A percentile compares a stretch with the other conserved stretches of the same genome.
Evolutionary conservation across 23 tunicate species (phyloP).

Genomic region (Halocynthia roretzi): DNA sequence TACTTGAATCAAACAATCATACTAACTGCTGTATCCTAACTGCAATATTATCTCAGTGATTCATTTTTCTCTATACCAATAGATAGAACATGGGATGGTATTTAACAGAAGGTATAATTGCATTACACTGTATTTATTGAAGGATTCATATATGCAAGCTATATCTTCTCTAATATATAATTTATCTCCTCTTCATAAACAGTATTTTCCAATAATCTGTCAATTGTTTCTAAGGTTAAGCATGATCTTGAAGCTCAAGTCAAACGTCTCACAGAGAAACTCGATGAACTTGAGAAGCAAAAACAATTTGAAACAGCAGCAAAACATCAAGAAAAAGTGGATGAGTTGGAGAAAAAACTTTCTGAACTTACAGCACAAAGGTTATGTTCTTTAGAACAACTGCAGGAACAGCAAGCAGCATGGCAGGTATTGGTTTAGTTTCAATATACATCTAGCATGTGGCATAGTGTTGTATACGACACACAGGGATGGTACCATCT

Average conservation of each 20-base stretch:
- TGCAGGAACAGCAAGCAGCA: slow-evolving; percentile 37
- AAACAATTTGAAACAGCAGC: slow-evolving; percentile 3
- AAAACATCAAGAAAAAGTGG: slow-evolving; percentile 13
- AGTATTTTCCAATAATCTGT: background rate
- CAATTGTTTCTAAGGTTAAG: slow-evolving; percentile 1
- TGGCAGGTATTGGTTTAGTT: slow-evolving; percentile 15
- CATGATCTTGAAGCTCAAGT: slow-evolving; percentile 32
- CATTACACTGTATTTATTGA: no score
- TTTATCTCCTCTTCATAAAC: no score
- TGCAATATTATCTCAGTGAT: no score
- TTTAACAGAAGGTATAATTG: no score
- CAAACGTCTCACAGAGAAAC: slow-evolving; percentile 27
- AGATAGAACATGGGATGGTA: no score
- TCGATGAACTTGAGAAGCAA: slow-evolving; percentile 22
- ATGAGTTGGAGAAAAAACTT: slow-evolving; percentile 20
- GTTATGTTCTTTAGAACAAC: slow-evolving; percentile 20
- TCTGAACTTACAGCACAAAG: slow-evolving; percentile 23
- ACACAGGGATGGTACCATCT: no score
- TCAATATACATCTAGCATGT: background rate
- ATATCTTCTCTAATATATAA: no score
- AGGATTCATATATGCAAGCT: no score
- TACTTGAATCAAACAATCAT: no score
- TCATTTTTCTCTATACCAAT: no score
- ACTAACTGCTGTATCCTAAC: no score
- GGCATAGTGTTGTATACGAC: background rate